Conservation (phyloP, 2,888 invertebrate species). For the Bursaphelenchus okinawaensis region DNA sequence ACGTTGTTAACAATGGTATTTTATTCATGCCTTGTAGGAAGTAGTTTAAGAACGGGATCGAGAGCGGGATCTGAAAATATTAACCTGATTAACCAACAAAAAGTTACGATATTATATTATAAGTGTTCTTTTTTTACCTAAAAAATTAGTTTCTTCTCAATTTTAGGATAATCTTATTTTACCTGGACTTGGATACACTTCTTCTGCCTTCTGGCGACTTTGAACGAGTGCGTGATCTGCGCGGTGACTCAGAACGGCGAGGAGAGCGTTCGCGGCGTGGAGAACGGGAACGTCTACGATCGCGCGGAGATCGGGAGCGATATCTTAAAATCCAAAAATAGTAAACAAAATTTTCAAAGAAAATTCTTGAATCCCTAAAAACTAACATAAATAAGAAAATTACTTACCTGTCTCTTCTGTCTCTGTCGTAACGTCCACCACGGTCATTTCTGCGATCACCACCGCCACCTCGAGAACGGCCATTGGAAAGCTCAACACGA, state of each 20-base stretch:
- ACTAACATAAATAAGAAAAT: no score
- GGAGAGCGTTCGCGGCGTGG: slow-evolving; percentile 36
- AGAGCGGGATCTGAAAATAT: neutral
- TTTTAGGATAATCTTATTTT: neutral
- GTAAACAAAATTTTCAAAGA: no score
- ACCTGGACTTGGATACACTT: neutral
- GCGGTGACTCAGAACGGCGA: slow-evolving; percentile 23
- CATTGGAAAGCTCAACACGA: slow-evolving; percentile 60
- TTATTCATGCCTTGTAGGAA: no score
- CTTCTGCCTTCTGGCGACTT: neutral
- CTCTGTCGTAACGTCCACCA: slow-evolving; percentile 26
- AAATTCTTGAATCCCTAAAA: no score
- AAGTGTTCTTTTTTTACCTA: no score
- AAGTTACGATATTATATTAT: no score
- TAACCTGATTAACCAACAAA: neutral
- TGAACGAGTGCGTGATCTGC: slow-evolving; percentile 7
- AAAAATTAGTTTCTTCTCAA: no score
- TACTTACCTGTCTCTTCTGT: slow-evolving; percentile 16
- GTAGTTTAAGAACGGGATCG: neutral
- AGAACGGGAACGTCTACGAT: slow-evolving; percentile 30
- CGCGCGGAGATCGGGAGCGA: slow-evolving; percentile 18
- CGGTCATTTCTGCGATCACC: slow-evolving; percentile 27
- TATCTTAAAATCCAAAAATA: neutral
- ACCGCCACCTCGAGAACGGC: slow-evolving; percentile 57
- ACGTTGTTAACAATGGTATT: no score